Evolutionary conservation across 2,797 vertebrate species (phyloP).

Genomic region (Anguilla anguilla): DNA sequence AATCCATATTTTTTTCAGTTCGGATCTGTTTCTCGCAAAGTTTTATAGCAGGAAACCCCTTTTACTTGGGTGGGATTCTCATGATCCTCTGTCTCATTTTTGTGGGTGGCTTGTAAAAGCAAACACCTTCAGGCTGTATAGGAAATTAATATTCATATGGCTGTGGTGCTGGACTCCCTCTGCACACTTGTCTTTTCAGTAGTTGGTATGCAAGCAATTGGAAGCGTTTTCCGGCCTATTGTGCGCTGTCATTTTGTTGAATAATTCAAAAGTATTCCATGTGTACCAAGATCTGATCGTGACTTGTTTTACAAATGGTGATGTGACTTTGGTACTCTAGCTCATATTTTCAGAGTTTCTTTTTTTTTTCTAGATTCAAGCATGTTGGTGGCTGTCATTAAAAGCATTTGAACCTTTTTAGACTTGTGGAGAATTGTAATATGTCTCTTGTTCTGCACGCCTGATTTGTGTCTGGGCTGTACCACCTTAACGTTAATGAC

Average conservation of each 20-base stretch:
- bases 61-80: not conserved
- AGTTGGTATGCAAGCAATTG: not conserved
- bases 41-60: not conserved
- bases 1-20: not conserved
- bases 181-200: not conserved
- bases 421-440: not conserved
- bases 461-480: not conserved
- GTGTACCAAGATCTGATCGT: not conserved
- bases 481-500: constrained; percentile 1
- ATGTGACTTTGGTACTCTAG: not conserved
- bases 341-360: not conserved
- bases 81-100: not conserved
- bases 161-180: not conserved
- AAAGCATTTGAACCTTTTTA: not conserved
- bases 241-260: not conserved
- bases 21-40: not conserved
- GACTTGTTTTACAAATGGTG: not conserved
- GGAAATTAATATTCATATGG: not conserved
- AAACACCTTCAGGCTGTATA: not conserved
- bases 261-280: not conserved
- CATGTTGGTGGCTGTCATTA: constrained; percentile 1
- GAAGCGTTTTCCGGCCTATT: not conserved
- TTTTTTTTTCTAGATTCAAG: not conserved
- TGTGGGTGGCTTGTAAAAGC: not conserved
- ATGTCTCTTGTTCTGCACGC: not conserved